A percentile compares a stretch with the other conserved stretches of the same genome.
These are phyloP conservation scores for Drosophila paramelanica DNA, from an alignment of 2,888 invertebrate species.

Conservation along the genomic window DNA sequence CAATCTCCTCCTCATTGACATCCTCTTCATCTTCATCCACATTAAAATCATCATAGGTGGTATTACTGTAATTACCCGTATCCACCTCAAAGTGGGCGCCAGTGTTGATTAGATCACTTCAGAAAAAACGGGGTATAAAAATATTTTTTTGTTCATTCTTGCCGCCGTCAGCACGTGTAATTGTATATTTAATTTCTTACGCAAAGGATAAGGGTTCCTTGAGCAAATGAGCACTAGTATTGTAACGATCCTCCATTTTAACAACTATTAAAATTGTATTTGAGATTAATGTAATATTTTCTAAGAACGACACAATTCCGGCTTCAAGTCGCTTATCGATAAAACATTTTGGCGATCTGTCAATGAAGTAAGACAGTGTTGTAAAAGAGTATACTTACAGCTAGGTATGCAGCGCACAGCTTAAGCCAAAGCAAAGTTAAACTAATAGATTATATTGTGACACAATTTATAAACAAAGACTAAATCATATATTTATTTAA, in stretches of 20 bases:
- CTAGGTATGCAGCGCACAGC: neutral
- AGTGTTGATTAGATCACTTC: constrained; percentile 44
- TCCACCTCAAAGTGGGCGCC: constrained; percentile 81
- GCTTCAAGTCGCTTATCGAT: constrained; percentile 6
- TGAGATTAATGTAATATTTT: neutral
- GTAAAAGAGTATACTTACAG: constrained; percentile 14
- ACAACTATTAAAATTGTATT: neutral
- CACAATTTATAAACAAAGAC: neutral
- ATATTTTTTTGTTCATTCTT: neutral
- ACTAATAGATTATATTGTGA: too few relatives aligned
- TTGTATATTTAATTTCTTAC: constrained; percentile 32
- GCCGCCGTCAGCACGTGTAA: neutral
- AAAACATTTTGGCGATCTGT: neutral
- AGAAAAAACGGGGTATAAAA: neutral
- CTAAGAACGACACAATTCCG: neutral
- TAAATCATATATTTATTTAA: constrained; percentile 19
- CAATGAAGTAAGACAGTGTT: constrained; percentile 23
- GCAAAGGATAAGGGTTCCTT: constrained; percentile 52
- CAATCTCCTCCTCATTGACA: constrained; percentile 27
- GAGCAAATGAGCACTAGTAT: constrained; percentile 39
- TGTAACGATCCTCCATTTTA: constrained; percentile 31
- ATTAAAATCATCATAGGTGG: constrained; percentile 71
- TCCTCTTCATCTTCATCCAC: constrained; percentile 69
- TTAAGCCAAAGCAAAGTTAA: neutral
- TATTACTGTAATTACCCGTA: constrained; percentile 59